Base-by-base conservation (phyloP, 2,888 invertebrate genomes). In the Heteromurus nitidus region DNA sequence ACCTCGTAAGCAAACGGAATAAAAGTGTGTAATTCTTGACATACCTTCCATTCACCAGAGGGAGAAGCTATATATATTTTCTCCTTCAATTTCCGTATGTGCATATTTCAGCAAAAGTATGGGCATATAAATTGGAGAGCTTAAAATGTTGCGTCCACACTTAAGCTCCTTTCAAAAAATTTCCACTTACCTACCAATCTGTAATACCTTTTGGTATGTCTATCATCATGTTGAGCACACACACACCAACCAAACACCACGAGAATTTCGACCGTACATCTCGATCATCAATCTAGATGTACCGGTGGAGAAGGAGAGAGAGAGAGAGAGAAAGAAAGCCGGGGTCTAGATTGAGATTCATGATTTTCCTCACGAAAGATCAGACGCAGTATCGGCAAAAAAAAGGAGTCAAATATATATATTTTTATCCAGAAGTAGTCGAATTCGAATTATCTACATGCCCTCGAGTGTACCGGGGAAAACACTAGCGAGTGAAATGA, bases 401-500 rank as follows among this genome's bases (percentile, higher is more conserved):
- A n/a, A 72, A 47, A 20, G 18, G 58, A 42, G 20, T 26, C 7
- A 18, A 73, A 47, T 73, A 58, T 47, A 42, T n/a, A 36, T 62
- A 31, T 76, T 77, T 77, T 77, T 76, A 69, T 60, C 50, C 18
- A 31, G 50, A 62, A 36, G 18, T n/a, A 69, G 69, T n/a, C 53
- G 36, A 30, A 70, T 70, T 70, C 64, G 70, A 77, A 70, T 76
- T 77, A 69, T 70, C 62, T 65, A 60, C 60, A 70, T 65, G 68
- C 77, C 70, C 77, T 77, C 70, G 69, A 77, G 77, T 69, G 77
- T n/a, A 11, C 11, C 13, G 7, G 42, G 44, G 47, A 53, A 77
- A 62, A 69, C 36, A 62, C 24, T n/a, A 5, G 42, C n/a, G 47
- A 47, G 7, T 47, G 47, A 47, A 24, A 67, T 42, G 47, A 67